Percentiles rank a stretch among this genome's conserved stretches.
These are phyloP conservation scores for Liopterus haemorrhoidalis DNA, from an alignment of 2,888 invertebrate genomes.

Conservation along the genomic window DNA sequence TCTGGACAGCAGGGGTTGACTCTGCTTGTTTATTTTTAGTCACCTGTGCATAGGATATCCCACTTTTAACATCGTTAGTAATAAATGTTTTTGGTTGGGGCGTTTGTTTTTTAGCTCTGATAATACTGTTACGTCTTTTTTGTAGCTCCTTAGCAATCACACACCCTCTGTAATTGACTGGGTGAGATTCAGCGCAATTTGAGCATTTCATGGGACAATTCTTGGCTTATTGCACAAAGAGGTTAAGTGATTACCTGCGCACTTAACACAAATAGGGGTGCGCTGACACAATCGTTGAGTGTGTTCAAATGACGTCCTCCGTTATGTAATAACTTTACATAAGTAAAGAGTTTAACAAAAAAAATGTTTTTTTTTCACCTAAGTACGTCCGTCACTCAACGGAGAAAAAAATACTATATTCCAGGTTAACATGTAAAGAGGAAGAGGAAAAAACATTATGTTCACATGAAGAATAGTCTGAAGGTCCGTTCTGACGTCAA, in stretches of 20 bases:
- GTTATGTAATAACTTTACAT: constrained; percentile 10
- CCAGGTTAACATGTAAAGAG: constrained; percentile 1
- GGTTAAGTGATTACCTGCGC: too few relatives aligned
- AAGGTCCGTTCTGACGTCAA: too few relatives aligned
- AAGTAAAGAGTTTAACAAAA: constrained; percentile 6
- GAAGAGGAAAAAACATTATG: not conserved
- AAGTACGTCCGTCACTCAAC: constrained; percentile 5
- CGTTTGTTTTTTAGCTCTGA: too few relatives aligned
- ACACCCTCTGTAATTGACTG: constrained; percentile 11
- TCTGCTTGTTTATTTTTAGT: too few relatives aligned
- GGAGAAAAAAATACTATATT: not conserved
- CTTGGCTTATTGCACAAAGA: not conserved
- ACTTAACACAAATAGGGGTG: too few relatives aligned
- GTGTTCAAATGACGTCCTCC: constrained; percentile 11
- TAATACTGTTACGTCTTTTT: too few relatives aligned
- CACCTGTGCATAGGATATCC: not conserved
- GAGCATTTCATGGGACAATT: constrained; percentile 8
- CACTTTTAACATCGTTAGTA: not conserved
- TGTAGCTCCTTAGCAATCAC: constrained; percentile 12
- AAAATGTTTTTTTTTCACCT: too few relatives aligned
- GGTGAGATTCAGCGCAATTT: constrained; percentile 11
- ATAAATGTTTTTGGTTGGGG: not conserved
- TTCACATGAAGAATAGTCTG: too few relatives aligned
- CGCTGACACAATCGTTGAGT: constrained; percentile 5
- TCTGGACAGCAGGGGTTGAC: too few relatives aligned